Percentiles rank a stretch among this genome's conserved stretches.
Conservation (phyloP, 2,888 invertebrate genomes). For the Druceiella hillmani region DNA sequence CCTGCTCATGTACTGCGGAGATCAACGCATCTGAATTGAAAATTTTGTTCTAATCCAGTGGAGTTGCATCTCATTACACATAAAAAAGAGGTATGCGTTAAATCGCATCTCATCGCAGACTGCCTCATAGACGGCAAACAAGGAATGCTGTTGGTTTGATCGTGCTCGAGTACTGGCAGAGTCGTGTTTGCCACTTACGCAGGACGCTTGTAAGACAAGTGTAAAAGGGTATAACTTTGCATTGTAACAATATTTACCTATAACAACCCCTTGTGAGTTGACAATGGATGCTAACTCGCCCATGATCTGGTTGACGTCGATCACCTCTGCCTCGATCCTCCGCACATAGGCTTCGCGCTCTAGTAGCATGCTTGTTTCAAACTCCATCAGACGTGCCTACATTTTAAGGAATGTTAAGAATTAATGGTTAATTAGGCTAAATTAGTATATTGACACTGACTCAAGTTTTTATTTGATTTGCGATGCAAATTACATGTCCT, state of each 20-base stretch:
- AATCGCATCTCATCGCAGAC: too few relatives aligned
- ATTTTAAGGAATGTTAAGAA: too few relatives aligned
- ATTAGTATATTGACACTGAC: not conserved
- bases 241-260: conserved; percentile 58
- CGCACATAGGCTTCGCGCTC: conserved; percentile 77
- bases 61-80: too few relatives aligned
- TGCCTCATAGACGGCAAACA: too few relatives aligned
- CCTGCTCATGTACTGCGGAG: too few relatives aligned
- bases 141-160: too few relatives aligned
- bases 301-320: conserved; percentile 83
- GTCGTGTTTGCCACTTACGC: too few relatives aligned
- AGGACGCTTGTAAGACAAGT: too few relatives aligned
- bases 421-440: conserved; percentile 4
- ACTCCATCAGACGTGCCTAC: conserved; percentile 59
- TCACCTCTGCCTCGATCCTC: conserved; percentile 74
- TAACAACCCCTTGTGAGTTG: conserved; percentile 62
- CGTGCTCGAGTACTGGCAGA: too few relatives aligned
- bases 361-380: conserved; percentile 72
- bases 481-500: not conserved
- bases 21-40: too few relatives aligned
- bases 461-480: not conserved
- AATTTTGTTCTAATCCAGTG: too few relatives aligned
- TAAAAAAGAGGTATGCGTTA: too few relatives aligned
- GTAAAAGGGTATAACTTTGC: not conserved
- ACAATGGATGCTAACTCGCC: conserved; percentile 66